Evolutionary conservation across 1,140 invertebrate species (phyloP).

Genomic region (Lasioglossum albipes): DNA sequence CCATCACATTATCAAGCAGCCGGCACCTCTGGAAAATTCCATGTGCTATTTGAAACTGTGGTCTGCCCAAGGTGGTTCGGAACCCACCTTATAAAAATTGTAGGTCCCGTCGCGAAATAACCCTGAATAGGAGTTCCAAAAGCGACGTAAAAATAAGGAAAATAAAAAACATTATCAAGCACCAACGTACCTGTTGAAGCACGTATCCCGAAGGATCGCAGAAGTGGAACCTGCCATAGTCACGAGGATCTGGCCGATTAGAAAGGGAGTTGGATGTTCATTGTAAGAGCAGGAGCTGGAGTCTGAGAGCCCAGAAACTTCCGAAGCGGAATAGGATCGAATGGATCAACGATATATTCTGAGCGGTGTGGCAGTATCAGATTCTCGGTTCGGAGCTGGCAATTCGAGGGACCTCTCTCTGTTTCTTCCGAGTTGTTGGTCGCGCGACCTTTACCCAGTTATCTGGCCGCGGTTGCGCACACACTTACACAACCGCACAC

Average conservation of each 20-base stretch:
- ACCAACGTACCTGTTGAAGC: no score
- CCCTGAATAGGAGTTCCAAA: no score
- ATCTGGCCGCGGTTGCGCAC: neutral
- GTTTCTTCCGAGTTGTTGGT: neutral
- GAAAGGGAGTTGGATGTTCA: no score
- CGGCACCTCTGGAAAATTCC: no score
- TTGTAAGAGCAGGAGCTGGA: neutral
- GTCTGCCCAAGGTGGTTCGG: no score
- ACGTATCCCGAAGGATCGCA: no score
- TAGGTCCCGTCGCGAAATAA: no score
- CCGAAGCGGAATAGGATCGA: neutral
- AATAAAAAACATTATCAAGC: no score
- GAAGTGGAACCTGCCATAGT: neutral
- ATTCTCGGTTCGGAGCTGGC: neutral
- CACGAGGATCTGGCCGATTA: neutral
- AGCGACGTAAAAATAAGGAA: no score
- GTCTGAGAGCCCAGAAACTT: neutral
- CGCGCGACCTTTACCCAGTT: constrained; percentile 31
- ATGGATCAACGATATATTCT: neutral
- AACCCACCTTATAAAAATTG: no score
- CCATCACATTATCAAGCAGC: no score
- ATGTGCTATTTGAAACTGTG: no score
- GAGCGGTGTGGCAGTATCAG: neutral
- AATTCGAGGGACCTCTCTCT: neutral
- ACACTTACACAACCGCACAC: neutral